Evolutionary conservation across 2,797 vertebrate genomes (phyloP).

Genomic region (Chromis chromis): DNA sequence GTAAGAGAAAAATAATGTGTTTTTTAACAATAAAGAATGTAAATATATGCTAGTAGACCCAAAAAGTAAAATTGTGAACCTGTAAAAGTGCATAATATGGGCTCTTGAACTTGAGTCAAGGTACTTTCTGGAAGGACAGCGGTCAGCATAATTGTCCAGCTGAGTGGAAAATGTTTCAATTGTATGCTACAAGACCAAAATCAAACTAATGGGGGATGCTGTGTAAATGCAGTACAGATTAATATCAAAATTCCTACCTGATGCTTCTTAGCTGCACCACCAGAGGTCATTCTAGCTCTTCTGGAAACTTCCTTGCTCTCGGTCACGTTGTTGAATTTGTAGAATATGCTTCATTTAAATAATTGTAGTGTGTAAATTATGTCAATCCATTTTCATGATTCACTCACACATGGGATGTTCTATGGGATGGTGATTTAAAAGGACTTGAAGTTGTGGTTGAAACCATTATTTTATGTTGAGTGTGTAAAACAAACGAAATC

Average conservation of each 20-base stretch:
- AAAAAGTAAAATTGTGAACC: too few species aligned
- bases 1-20: too few species aligned
- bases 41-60: too few species aligned
- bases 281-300: conserved; percentile 55
- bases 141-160: too few species aligned
- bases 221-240: background rate
- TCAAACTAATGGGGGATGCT: background rate
- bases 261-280: conserved; percentile 34
- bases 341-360: too few species aligned
- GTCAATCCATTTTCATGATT: background rate
- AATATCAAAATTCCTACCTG: background rate
- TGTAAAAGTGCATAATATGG: too few species aligned
- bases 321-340: too few species aligned
- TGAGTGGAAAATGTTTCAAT: too few species aligned
- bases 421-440: background rate
- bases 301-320: background rate
- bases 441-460: background rate
- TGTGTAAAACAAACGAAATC: conserved; percentile 6
- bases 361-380: background rate
- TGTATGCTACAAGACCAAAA: background rate
- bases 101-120: too few species aligned
- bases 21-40: too few species aligned
- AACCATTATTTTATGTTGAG: background rate
- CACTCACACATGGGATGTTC: background rate
- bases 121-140: too few species aligned